Percentiles rank a stretch among this genome's conserved stretches.
Conservation (phyloP, 2,797 vertebrate genomes). For the Salarias fasciatus region DNA sequence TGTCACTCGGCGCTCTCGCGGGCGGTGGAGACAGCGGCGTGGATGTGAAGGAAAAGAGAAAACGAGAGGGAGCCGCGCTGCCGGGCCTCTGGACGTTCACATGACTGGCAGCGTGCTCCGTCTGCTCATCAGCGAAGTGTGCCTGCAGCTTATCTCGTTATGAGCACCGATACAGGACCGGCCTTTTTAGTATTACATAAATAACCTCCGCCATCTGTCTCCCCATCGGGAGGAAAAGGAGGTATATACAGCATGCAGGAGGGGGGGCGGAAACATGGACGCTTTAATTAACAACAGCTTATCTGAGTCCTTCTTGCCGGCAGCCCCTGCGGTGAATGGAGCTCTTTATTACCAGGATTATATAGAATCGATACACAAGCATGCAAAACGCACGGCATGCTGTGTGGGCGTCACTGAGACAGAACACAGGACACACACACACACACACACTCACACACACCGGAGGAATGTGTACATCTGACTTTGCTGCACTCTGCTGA, state of each 20-base stretch:
- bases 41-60: not conserved
- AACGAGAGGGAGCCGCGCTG: conserved; percentile 15
- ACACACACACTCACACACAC: not conserved
- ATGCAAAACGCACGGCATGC: not conserved
- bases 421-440: conserved; percentile 12
- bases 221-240: conserved; percentile 23
- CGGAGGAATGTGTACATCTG: too few relatives aligned
- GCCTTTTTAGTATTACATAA: conserved; percentile 57
- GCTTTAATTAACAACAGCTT: conserved; percentile 71
- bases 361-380: too few relatives aligned
- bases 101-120: conserved; percentile 14
- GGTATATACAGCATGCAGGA: conserved; percentile 1
- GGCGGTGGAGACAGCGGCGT: not conserved
- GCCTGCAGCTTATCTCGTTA: conserved; percentile 47
- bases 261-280: conserved; percentile 19
- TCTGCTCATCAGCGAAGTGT: conserved; percentile 18
- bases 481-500: conserved; percentile 66
- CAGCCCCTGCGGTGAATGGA: conserved; percentile 52
- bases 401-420: conserved; percentile 25
- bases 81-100: conserved; percentile 4
- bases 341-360: conserved; percentile 32
- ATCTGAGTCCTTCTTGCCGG: conserved; percentile 64
- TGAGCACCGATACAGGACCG: conserved; percentile 37
- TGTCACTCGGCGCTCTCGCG: not conserved
- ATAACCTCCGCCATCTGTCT: conserved; percentile 56